These are phyloP conservation scores for Pterocles burchelli DNA, from an alignment of 2,113 vertebrate genomes.

Conservation along the genomic window DNA sequence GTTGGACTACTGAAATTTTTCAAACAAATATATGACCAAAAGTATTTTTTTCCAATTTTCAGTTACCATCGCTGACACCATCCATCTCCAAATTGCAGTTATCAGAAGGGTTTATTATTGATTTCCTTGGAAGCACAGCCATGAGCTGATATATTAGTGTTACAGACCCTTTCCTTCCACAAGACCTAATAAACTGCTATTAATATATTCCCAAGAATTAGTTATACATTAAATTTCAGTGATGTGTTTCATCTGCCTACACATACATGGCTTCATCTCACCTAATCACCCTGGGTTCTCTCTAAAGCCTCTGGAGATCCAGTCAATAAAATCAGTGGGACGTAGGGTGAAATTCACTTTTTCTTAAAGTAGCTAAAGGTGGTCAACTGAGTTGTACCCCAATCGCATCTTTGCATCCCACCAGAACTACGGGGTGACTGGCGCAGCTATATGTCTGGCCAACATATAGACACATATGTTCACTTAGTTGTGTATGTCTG, in stretches of 20 bases:
- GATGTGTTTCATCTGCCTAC: not conserved
- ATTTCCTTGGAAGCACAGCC: not conserved
- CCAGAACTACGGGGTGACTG: no score
- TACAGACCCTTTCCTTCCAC: not conserved
- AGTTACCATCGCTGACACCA: not conserved
- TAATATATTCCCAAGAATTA: not conserved
- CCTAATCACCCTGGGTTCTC: not conserved
- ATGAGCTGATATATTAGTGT: not conserved
- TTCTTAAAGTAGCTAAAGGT: not conserved
- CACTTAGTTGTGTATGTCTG: not conserved
- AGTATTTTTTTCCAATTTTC: not conserved
- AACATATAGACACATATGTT: not conserved
- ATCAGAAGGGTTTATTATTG: not conserved
- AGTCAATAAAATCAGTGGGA: not conserved
- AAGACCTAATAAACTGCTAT: not conserved
- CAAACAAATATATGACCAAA: not conserved
- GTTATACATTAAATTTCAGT: not conserved
- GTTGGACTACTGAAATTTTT: not conserved
- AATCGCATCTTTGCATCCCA: not conserved
- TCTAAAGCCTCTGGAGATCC: not conserved
- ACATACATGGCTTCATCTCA: not conserved
- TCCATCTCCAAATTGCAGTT: not conserved
- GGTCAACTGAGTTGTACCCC: not conserved
- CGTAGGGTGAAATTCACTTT: not conserved
- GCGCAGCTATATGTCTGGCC: not conserved